phyloP scores from a whole-genome alignment of 2,113 vertebrate genomes.

The Steatornis caripensis region DNA sequence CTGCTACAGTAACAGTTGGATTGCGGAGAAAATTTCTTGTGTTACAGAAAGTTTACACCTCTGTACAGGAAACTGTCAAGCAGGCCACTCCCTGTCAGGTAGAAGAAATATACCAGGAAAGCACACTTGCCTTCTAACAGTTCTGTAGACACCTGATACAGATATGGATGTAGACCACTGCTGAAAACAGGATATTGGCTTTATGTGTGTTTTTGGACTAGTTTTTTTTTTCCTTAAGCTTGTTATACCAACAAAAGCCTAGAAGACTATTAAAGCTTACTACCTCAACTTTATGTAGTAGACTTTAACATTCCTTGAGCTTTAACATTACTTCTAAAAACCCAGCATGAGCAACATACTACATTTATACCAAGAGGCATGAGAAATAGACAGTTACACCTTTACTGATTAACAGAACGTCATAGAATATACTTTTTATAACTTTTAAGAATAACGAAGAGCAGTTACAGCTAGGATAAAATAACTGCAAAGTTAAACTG shows the following conservation, averaged over 20 bases:
- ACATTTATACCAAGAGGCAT: background rate
- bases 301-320: background rate
- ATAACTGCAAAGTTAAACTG: background rate
- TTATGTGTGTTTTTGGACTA: background rate
- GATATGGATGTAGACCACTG: background rate
- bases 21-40: background rate
- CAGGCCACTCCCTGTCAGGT: background rate
- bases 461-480: background rate
- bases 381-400: background rate
- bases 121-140: background rate
- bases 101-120: background rate
- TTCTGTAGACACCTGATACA: background rate
- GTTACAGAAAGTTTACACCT: background rate
- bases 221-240: background rate
- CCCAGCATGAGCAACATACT: background rate
- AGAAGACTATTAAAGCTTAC: background rate
- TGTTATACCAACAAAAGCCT: background rate
- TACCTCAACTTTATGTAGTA: background rate
- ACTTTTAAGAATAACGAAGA: background rate
- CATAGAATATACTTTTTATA: background rate
- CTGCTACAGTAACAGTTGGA: background rate
- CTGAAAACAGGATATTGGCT: background rate
- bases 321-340: constrained; percentile 6
- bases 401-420: background rate
- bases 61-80: background rate